phyloP scores from a whole-genome alignment of 2,888 invertebrate species.

The Trypoxylon attenuatum region DNA sequence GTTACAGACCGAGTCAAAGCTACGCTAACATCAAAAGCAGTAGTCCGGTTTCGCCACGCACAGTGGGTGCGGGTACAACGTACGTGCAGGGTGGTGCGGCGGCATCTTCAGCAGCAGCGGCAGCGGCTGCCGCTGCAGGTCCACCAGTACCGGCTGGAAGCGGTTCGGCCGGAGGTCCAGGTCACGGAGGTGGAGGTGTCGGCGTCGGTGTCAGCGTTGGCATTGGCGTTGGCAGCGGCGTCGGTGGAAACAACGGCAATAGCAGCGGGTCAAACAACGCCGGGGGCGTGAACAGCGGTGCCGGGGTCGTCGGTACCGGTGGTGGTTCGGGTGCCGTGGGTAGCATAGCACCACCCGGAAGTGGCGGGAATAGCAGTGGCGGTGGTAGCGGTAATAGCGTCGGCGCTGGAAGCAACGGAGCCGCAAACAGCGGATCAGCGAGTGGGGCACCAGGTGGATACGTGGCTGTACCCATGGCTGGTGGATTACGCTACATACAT shows the following conservation, averaged over 20 bases:
- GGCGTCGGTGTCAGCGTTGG: slow-evolving; percentile 17
- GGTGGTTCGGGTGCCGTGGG: slow-evolving; percentile 34
- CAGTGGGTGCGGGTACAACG: slow-evolving; percentile 63
- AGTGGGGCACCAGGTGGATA: slow-evolving; percentile 43
- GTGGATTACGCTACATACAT: slow-evolving; percentile 70
- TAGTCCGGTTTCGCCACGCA: slow-evolving; percentile 70
- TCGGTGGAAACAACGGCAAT: slow-evolving; percentile 31
- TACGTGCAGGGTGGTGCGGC: slow-evolving; percentile 65
- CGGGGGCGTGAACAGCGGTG: slow-evolving; percentile 28
- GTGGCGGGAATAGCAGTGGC: slow-evolving; percentile 32
- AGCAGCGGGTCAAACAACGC: slow-evolving; percentile 31
- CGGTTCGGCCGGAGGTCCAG: slow-evolving; percentile 35
- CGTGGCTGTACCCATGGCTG: slow-evolving; percentile 75
- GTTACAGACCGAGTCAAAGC: slow-evolving; percentile 70
- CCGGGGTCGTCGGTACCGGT: slow-evolving; percentile 26
- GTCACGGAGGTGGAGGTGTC: slow-evolving; percentile 39
- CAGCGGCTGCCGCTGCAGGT: slow-evolving; percentile 40
- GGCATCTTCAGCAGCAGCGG: slow-evolving; percentile 45
- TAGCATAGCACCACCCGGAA: slow-evolving; percentile 29
- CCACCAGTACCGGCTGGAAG: slow-evolving; percentile 38
- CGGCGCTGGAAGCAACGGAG: slow-evolving; percentile 33
- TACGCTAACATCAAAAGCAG: slow-evolving; percentile 72
- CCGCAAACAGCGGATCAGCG: slow-evolving; percentile 67
- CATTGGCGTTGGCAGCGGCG: slow-evolving; percentile 27
- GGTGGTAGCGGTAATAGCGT: slow-evolving; percentile 32